Percentiles rank a stretch among this genome's conserved stretches.
Evolutionary conservation across 2,113 vertebrate genomes (phyloP).

Genomic region (Dipodomys spectabilis): DNA sequence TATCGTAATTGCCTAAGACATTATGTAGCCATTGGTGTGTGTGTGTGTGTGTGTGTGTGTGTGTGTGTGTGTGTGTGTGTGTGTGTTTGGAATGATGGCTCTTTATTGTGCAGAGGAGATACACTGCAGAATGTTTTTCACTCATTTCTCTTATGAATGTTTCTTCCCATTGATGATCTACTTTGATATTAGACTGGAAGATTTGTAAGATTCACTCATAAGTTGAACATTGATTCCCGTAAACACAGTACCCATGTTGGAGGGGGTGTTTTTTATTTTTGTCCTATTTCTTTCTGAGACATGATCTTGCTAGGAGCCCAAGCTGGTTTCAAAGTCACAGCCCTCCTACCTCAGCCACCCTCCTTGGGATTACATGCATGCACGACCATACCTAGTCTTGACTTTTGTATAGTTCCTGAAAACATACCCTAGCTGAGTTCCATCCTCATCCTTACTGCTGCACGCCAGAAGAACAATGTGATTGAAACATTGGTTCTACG

Average conservation of each 20-base stretch:
- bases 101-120: constrained; percentile 1
- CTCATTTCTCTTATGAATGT: not conserved
- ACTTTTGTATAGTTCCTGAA: not conserved
- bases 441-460: not conserved
- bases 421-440: not conserved
- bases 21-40: not conserved
- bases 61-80: too few relatives aligned
- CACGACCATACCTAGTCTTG: too few relatives aligned
- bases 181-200: not conserved
- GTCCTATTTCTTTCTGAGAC: too few relatives aligned
- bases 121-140: not conserved
- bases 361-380: too few relatives aligned
- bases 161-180: not conserved
- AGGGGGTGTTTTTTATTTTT: too few relatives aligned
- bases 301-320: too few relatives aligned
- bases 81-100: not conserved
- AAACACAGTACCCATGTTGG: not conserved
- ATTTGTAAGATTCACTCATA: not conserved
- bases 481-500: not conserved
- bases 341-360: too few relatives aligned
- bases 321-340: too few relatives aligned
- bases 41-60: too few relatives aligned
- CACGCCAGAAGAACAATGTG: accelerated
- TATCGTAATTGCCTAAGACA: not conserved
- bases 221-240: not conserved